A percentile compares a stretch with the other conserved stretches of the same genome.
Evolutionary conservation across 2,888 invertebrate species (phyloP).

Genomic region (Morpho helenor): DNA sequence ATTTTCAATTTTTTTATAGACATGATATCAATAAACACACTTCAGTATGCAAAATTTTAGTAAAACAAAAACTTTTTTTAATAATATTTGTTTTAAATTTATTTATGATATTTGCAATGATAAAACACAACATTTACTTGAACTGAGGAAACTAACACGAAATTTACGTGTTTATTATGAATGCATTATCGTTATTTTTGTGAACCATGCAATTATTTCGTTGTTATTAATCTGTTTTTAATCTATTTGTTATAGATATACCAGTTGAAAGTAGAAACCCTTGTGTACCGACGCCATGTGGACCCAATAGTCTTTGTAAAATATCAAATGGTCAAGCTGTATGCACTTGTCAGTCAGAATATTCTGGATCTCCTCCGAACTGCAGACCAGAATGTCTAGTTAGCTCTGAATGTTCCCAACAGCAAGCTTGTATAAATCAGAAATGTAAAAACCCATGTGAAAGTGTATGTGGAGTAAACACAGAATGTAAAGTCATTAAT

Average conservation of each 20-base stretch:
- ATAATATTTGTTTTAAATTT: too few relatives aligned
- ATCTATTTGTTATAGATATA: conserved; percentile 38
- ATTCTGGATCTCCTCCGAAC: conserved; percentile 82
- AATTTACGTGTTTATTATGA: not conserved
- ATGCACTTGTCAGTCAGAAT: conserved; percentile 84
- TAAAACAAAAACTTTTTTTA: too few relatives aligned
- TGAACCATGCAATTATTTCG: conserved; percentile 20
- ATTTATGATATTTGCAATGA: too few relatives aligned
- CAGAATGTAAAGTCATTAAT: conserved; percentile 84
- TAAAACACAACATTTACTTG: too few relatives aligned
- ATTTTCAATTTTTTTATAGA: too few relatives aligned
- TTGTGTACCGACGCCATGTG: conserved; percentile 87
- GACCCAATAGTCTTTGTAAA: conserved; percentile 86
- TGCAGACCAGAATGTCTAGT: conserved; percentile 83
- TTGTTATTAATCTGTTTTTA: not conserved
- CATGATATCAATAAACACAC: too few relatives aligned
- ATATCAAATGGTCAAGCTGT: conserved; percentile 84
- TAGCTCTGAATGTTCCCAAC: conserved; percentile 82
- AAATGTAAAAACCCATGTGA: conserved; percentile 85
- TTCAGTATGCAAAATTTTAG: too few relatives aligned
- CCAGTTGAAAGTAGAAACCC: conserved; percentile 71
- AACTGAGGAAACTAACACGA: not conserved
- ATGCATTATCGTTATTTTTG: conserved; percentile 2
- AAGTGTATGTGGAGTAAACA: conserved; percentile 82
- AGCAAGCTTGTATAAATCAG: conserved; percentile 82